Percentiles rank a stretch among this genome's conserved stretches.
These are phyloP conservation scores for Drosophila kambysellisi DNA, from an alignment of 2,888 invertebrate species.

Conservation along the genomic window DNA sequence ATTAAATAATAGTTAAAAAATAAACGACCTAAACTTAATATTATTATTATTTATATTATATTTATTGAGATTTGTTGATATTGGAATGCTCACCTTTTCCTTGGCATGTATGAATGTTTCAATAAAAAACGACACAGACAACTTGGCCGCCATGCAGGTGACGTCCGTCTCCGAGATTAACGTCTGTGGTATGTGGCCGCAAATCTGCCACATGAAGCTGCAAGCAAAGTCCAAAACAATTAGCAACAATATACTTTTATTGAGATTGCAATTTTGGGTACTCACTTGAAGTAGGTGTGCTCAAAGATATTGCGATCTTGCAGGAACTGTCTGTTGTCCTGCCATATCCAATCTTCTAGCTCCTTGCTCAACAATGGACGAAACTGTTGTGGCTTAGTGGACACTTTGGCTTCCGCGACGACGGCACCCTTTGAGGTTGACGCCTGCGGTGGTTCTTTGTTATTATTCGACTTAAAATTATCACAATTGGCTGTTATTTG, in stretches of 20 bases:
- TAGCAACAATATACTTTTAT: neutral
- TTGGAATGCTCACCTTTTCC: slow-evolving; percentile 90
- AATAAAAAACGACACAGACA: slow-evolving; percentile 97
- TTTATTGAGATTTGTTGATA: neutral
- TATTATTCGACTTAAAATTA: slow-evolving; percentile 77
- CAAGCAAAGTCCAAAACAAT: slow-evolving; percentile 43
- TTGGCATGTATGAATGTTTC: slow-evolving; percentile 99
- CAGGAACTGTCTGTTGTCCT: slow-evolving; percentile 97
- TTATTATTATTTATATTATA: too few relatives aligned
- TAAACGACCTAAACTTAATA: too few relatives aligned
- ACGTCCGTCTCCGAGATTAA: slow-evolving; percentile 92
- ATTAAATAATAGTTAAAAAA: too few relatives aligned
- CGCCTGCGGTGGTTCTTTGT: slow-evolving; percentile 62
- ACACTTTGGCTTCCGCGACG: slow-evolving; percentile 41
- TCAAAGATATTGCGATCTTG: slow-evolving; percentile 98
- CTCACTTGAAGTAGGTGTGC: slow-evolving; percentile 96
- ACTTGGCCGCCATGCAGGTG: slow-evolving; percentile 93
- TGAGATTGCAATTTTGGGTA: slow-evolving; percentile 36
- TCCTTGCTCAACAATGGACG: slow-evolving; percentile 86
- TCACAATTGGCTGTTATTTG: slow-evolving; percentile 82
- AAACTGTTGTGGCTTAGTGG: slow-evolving; percentile 61
- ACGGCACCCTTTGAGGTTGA: slow-evolving; percentile 68
- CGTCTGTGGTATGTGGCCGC: slow-evolving; percentile 96
- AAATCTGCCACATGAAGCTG: slow-evolving; percentile 98
- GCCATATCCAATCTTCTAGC: slow-evolving; percentile 98